Base-by-base conservation (phyloP, 2,888 invertebrate genomes). In the Drosophila falleni region DNA sequence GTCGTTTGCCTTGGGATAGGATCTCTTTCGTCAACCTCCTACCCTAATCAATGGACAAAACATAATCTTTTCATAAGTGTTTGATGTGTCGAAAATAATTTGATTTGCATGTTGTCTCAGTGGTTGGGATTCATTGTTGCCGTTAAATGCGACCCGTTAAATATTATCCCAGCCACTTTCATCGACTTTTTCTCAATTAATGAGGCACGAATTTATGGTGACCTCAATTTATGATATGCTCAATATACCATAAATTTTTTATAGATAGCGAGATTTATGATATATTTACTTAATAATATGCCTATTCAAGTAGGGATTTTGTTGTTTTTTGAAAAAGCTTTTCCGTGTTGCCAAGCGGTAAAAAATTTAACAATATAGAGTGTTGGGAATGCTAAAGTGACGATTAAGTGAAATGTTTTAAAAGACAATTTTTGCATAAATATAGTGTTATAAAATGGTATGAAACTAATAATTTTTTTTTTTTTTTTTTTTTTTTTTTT, bases 51-150 rank as follows among this genome's bases (percentile, higher is more conserved):
- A 37, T 47, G 35, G 11, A 53, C 35, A 15, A 39, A 50, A 60
- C 60, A 70, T 86, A 70, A 80, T 79, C 73, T 56, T 56, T 63
- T 61, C 73, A 73, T 71, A 76, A 87, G 86, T 68, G 65, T 79
- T 81, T 81, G 67, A 81, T 87, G 77, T 80, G 73, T 64, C 80
- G 44, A 70, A 80, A 73, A 85, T 82, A 82, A 87, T 87, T 87
- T 71, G 83, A 82, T 82, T 87, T 82, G 77, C 76, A 82, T 82
- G 76, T 49, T 55, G 66, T 44, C 65, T 44, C 44, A 73, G 59
- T 60, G 49, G 44, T 29, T 77, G 63, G 44, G 71, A 62, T 53
- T 65, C 65, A 72, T 61, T 54, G 60, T 13, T 8, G 63, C 58
- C 67, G 35, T 62, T 44, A 63, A 72, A 54, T 51, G 31, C 39